Conservation (phyloP, 2,113 vertebrate species). For the Perca fluviatilis region DNA sequence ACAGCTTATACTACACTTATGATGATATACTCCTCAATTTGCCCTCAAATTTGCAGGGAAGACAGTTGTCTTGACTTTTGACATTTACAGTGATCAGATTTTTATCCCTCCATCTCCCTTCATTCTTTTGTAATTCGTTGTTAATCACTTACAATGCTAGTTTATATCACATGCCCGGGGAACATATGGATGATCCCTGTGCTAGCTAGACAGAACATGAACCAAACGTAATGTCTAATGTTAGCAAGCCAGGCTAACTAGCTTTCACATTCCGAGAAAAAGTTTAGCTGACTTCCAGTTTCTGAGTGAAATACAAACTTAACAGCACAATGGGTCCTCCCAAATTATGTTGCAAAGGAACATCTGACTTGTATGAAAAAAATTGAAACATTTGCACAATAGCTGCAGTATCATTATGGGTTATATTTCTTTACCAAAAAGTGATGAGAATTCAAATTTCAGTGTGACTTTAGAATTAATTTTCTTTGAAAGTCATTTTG, state of each 20-base stretch:
- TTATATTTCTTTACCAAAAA: background rate
- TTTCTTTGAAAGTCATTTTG: conserved; percentile 2
- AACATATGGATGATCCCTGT: too few relatives aligned
- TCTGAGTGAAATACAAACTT: background rate
- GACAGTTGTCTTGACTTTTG: too few relatives aligned
- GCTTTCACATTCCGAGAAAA: background rate
- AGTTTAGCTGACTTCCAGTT: background rate
- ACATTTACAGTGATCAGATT: too few relatives aligned
- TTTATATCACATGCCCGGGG: too few relatives aligned
- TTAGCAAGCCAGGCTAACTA: too few relatives aligned
- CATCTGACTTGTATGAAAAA: background rate
- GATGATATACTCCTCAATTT: too few relatives aligned
- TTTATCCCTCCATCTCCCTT: too few relatives aligned
- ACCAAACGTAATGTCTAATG: background rate
- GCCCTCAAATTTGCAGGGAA: too few relatives aligned
- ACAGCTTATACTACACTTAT: too few relatives aligned
- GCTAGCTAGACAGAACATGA: background rate
- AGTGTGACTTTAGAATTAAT: conserved; percentile 1
- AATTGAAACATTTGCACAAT: background rate
- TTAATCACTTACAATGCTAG: too few relatives aligned
- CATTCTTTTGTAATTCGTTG: too few relatives aligned
- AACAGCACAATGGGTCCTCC: background rate
- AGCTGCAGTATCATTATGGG: background rate
- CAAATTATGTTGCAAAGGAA: background rate
- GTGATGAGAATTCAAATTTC: background rate